These are phyloP conservation scores for Standfussiana lucernea DNA, from an alignment of 2,888 invertebrate genomes.

Conservation along the genomic window DNA sequence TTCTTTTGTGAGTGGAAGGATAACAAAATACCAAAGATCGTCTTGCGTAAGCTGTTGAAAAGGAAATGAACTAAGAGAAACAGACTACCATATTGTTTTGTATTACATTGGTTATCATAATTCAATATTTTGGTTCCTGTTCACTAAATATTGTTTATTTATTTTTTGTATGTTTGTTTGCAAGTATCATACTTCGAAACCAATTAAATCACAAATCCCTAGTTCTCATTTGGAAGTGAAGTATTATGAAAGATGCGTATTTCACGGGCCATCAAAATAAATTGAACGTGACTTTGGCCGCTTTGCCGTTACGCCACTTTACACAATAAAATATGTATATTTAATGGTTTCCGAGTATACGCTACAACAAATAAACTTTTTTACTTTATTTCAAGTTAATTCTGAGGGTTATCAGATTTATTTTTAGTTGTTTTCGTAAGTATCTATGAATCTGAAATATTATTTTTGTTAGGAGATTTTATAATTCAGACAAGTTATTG, in stretches of 20 bases:
- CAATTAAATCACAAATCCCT: background rate
- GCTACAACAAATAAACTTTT: conserved; percentile 20
- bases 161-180: background rate
- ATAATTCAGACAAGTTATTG: background rate
- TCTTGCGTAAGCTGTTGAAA: conserved; percentile 16
- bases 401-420: background rate
- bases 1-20: conserved; percentile 33
- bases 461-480: background rate
- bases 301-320: conserved; percentile 61
- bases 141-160: background rate
- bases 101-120: background rate
- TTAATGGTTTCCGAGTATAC: conserved; percentile 34
- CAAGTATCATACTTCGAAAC: background rate
- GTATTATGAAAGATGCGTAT: conserved; percentile 43
- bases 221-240: conserved; percentile 27
- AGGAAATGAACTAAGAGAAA: conserved; percentile 6
- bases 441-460: background rate
- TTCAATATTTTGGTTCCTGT: background rate
- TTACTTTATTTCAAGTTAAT: background rate
- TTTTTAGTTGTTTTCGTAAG: background rate
- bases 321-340: conserved; percentile 59
- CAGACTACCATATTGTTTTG: background rate
- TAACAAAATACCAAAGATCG: conserved; percentile 23
- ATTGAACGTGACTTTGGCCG: conserved; percentile 64
- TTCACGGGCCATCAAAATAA: conserved; percentile 69